These are phyloP conservation scores for Galbula dea DNA, from an alignment of 2,113 vertebrate species.

Conservation along the genomic window DNA sequence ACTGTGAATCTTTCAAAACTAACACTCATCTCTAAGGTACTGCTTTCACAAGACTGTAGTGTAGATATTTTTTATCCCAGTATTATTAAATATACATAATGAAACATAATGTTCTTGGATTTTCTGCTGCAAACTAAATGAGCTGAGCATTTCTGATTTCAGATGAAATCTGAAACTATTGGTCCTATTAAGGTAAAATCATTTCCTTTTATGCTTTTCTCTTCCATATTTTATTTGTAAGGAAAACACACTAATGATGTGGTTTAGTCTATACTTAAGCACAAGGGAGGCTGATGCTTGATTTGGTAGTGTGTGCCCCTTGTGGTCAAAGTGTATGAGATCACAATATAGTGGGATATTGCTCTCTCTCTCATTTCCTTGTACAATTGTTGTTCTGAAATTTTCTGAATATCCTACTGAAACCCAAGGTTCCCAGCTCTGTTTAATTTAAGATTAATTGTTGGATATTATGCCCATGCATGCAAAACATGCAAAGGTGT, in stretches of 20 bases:
- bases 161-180: background rate
- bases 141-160: background rate
- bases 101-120: background rate
- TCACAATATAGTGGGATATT: background rate
- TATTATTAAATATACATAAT: background rate
- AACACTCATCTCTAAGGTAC: background rate
- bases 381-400: background rate
- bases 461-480: background rate
- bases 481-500: background rate
- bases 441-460: background rate
- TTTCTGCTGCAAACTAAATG: background rate
- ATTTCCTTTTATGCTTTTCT: background rate
- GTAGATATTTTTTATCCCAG: background rate
- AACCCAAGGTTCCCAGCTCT: background rate
- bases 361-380: background rate
- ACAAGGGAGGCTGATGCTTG: background rate
- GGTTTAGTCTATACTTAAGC: background rate
- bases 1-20: background rate
- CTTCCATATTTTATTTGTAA: background rate
- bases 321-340: background rate
- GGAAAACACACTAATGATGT: background rate
- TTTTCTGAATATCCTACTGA: background rate
- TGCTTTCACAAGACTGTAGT: background rate
- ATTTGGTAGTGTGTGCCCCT: background rate
- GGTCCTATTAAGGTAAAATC: background rate